Conservation (phyloP, 2,797 vertebrate species). For the Gymnothorax reevesii region DNA sequence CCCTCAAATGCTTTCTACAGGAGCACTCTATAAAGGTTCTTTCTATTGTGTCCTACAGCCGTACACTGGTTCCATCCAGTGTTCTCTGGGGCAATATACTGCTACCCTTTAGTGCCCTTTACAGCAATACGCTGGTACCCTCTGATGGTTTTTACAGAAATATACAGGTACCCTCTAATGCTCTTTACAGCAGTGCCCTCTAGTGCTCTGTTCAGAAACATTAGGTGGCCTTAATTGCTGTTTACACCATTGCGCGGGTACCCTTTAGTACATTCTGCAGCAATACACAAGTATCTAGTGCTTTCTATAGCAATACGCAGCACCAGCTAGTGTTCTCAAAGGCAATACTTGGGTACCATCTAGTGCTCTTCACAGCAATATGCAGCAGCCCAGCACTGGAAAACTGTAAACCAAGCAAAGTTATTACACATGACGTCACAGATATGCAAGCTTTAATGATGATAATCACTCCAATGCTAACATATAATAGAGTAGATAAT, state of each 20-base stretch:
- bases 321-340: too few relatives aligned
- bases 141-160: neutral
- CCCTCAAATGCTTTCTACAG: neutral
- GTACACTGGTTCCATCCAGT: too few relatives aligned
- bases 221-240: too few relatives aligned
- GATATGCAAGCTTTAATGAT: too few relatives aligned
- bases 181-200: neutral
- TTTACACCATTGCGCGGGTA: constrained; percentile 64
- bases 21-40: neutral
- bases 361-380: neutral
- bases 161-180: neutral
- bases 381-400: neutral
- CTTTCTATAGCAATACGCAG: neutral
- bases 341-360: constrained; percentile 88
- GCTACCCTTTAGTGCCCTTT: neutral
- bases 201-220: too few relatives aligned
- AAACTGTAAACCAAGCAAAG: too few relatives aligned
- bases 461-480: too few relatives aligned
- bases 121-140: neutral
- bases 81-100: neutral
- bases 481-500: too few relatives aligned
- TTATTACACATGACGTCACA: too few relatives aligned
- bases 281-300: neutral
- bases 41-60: neutral
- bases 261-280: neutral